Conservation (phyloP, 2,797 vertebrate species). For the Brachyrhaphis roseni region DNA sequence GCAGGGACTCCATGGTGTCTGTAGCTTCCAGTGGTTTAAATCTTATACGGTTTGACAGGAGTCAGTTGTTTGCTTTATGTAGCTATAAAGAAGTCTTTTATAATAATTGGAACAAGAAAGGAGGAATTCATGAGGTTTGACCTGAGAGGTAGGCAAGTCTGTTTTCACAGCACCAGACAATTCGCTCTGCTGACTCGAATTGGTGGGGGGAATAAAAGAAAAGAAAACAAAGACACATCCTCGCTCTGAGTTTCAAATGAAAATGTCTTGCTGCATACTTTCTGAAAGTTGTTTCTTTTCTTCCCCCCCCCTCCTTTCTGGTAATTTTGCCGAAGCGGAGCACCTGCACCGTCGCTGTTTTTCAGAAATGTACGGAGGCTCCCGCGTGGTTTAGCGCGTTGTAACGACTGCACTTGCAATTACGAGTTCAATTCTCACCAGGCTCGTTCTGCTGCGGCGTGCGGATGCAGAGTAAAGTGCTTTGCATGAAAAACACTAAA, state of each 20-base stretch:
- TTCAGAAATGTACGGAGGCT: constrained; percentile 34
- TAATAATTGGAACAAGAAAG: background rate
- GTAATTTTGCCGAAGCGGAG: constrained; percentile 14
- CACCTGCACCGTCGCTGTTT: constrained; percentile 62
- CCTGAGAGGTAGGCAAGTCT: constrained; percentile 1
- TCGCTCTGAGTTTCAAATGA: constrained; percentile 27
- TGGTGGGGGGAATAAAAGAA: background rate
- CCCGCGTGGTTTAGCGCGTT: constrained; percentile 48
- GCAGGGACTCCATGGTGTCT: constrained; percentile 28
- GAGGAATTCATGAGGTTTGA: constrained; percentile 1
- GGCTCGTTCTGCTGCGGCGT: constrained; percentile 53
- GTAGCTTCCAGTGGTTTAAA: constrained; percentile 57
- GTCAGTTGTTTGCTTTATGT: constrained; percentile 22
- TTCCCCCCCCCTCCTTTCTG: background rate
- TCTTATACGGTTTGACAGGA: constrained; percentile 32
- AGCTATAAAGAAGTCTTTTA: constrained; percentile 19
- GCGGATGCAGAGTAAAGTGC: constrained; percentile 42
- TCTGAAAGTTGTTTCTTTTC: constrained; percentile 32
- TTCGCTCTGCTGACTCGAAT: constrained; percentile 6
- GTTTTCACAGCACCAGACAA: constrained; percentile 22
- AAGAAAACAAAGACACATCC: constrained; percentile 13
- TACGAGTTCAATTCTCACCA: constrained; percentile 65
- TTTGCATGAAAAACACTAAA: constrained; percentile 60
- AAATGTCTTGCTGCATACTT: constrained; percentile 25
- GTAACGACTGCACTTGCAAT: constrained; percentile 69